Percentiles rank a stretch among this genome's conserved stretches.
Evolutionary conservation across 2,113 vertebrate species (phyloP).

Genomic region (Cricetomys ansorgei): DNA sequence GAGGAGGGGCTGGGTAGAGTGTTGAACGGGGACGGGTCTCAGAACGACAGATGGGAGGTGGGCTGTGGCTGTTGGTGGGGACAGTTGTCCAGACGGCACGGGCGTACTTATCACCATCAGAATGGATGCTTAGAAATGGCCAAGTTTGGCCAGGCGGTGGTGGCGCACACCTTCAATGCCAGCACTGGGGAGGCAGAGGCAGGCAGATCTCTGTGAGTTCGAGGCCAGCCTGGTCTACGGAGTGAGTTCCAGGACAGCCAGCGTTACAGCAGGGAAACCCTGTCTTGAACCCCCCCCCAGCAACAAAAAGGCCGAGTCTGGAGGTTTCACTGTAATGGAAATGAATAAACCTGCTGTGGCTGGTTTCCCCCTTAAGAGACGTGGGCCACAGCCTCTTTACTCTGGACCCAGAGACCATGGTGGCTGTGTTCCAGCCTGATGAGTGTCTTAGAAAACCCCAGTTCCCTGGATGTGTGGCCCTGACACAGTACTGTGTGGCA

Average conservation of each 20-base stretch:
- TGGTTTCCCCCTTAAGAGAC: background rate
- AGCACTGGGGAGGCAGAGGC: background rate
- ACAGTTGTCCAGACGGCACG: too few relatives aligned
- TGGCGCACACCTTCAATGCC: background rate
- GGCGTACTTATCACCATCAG: background rate
- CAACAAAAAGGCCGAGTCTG: background rate
- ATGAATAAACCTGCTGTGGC: background rate
- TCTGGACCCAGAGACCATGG: background rate
- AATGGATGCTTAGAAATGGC: background rate
- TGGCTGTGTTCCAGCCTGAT: background rate
- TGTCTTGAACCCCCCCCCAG: too few relatives aligned
- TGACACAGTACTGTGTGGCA: background rate
- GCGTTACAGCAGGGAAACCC: background rate
- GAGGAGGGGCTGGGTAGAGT: background rate
- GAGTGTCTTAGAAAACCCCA: background rate
- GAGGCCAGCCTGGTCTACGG: background rate
- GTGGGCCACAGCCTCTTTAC: too few relatives aligned
- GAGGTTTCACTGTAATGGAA: background rate
- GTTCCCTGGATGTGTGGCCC: background rate
- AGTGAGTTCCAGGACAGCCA: background rate
- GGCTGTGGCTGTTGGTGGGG: too few relatives aligned
- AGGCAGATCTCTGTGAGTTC: background rate
- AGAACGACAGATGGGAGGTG: background rate
- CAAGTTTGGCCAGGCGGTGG: too few relatives aligned
- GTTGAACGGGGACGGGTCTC: background rate